Conservation (phyloP, 2,113 vertebrate species). For the Nibea albiflora region DNA sequence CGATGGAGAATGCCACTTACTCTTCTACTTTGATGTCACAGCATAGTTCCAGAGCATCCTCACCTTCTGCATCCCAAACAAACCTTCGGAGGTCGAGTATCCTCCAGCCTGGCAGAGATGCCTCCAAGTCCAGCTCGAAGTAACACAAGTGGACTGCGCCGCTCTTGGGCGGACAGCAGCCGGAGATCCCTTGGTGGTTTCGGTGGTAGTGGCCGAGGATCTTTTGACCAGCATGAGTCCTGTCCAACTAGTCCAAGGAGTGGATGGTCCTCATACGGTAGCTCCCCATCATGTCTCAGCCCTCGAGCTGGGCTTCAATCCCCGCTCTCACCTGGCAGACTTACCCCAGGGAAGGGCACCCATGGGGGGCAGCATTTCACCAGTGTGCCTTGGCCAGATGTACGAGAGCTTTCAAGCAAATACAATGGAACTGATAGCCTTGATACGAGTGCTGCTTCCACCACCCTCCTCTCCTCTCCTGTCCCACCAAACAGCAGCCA, state of each 20-base stretch:
- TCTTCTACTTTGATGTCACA: slow-evolving; percentile 37
- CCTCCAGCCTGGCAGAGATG: slow-evolving; percentile 61
- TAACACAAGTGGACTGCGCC: slow-evolving; percentile 21
- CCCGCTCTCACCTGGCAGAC: slow-evolving; percentile 45
- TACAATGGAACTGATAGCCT: slow-evolving; percentile 61
- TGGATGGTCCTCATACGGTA: slow-evolving; percentile 59
- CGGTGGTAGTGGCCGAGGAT: slow-evolving; percentile 6
- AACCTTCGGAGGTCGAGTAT: slow-evolving; percentile 59
- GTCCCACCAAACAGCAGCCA: slow-evolving; percentile 36
- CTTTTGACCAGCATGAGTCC: slow-evolving; percentile 56
- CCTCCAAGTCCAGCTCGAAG: slow-evolving; percentile 55
- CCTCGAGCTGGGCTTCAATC: slow-evolving; percentile 54
- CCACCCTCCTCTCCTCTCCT: slow-evolving; percentile 6
- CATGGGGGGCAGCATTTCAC: slow-evolving; percentile 74
- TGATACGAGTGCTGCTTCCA: slow-evolving; percentile 7
- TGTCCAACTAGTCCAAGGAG: slow-evolving; percentile 52
- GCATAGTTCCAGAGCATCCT: slow-evolving; percentile 36
- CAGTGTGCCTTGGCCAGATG: slow-evolving; percentile 80
- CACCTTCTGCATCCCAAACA: slow-evolving; percentile 33
- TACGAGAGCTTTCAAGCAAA: slow-evolving; percentile 75
- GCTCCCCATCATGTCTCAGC: slow-evolving; percentile 67
- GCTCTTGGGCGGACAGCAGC: slow-evolving; percentile 66
- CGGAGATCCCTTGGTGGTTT: slow-evolving; percentile 57
- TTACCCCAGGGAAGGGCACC: slow-evolving; percentile 44
- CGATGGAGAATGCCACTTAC: slow-evolving; percentile 19